phyloP scores from a whole-genome alignment of 2,888 invertebrate genomes.

The Autographa gamma region DNA sequence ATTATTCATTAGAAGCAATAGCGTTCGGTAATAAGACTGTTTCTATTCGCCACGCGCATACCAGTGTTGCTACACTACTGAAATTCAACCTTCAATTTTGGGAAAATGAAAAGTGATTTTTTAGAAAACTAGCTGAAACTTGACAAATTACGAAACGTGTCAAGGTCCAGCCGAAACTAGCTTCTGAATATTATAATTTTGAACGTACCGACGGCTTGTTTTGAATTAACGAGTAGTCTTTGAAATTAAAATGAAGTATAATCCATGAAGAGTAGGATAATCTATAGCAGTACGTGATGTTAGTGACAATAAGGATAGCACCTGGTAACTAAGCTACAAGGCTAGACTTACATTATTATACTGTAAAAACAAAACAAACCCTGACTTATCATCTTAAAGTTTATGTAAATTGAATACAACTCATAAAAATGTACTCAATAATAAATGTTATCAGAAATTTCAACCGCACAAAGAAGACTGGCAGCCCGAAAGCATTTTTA shows the following conservation, averaged over 20 bases:
- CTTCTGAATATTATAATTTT: background rate
- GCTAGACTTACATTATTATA: background rate
- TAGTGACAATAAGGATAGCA: background rate
- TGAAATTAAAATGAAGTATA: background rate
- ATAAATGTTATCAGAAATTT: background rate
- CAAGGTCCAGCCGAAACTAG: background rate
- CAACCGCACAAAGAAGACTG: background rate
- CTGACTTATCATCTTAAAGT: too few species aligned
- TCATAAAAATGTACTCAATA: background rate
- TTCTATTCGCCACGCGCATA: constrained; percentile 54
- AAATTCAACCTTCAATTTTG: constrained; percentile 11
- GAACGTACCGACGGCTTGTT: background rate
- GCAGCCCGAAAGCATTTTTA: background rate
- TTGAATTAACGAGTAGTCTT: background rate
- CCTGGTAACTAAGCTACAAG: background rate
- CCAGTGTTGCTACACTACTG: constrained; percentile 34
- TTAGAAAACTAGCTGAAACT: constrained; percentile 2
- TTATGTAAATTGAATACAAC: too few species aligned
- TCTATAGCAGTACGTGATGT: background rate
- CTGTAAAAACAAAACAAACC: too few species aligned
- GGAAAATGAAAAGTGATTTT: constrained; percentile 12
- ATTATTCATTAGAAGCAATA: constrained; percentile 61
- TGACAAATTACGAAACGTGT: background rate
- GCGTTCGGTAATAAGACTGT: constrained; percentile 58
- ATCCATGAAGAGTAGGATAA: background rate